These are phyloP conservation scores for Autographa gamma DNA, from an alignment of 2,888 invertebrate species.

Conservation along the genomic window DNA sequence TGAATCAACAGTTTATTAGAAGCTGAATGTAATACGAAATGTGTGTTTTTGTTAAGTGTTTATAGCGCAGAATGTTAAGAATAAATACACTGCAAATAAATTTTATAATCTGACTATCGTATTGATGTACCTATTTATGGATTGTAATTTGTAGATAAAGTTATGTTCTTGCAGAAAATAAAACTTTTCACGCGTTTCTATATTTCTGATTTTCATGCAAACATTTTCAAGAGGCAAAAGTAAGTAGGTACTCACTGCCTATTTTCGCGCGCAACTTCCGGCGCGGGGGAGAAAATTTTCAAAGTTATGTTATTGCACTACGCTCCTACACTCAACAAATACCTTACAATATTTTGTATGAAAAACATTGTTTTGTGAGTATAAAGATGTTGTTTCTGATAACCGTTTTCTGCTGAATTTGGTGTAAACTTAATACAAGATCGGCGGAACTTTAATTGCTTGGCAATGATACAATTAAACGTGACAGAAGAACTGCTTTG, in stretches of 20 bases:
- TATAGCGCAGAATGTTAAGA: constrained; percentile 29
- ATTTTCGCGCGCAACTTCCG: constrained; percentile 38
- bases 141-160: neutral
- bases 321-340: constrained; percentile 9
- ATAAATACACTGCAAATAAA: constrained; percentile 3
- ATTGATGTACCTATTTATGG: neutral
- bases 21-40: constrained; percentile 34
- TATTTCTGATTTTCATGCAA: constrained; percentile 39
- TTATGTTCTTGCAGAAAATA: constrained; percentile 18
- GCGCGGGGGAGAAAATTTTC: constrained; percentile 21
- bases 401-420: constrained; percentile 23
- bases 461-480: constrained; percentile 20
- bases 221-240: constrained; percentile 25
- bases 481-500: constrained; percentile 12
- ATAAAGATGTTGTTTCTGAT: constrained; percentile 25
- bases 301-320: constrained; percentile 13
- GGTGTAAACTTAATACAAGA: constrained; percentile 22
- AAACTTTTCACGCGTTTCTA: constrained; percentile 22
- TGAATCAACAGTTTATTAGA: constrained; percentile 36
- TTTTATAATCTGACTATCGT: too few species aligned
- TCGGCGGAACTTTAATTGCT: constrained; percentile 27
- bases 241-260: constrained; percentile 9
- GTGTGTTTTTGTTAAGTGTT: constrained; percentile 39
- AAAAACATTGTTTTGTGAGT: constrained; percentile 23
- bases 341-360: constrained; percentile 13